These are phyloP conservation scores for Alethe diademata DNA, from an alignment of 2,113 vertebrate species.

Conservation along the genomic window DNA sequence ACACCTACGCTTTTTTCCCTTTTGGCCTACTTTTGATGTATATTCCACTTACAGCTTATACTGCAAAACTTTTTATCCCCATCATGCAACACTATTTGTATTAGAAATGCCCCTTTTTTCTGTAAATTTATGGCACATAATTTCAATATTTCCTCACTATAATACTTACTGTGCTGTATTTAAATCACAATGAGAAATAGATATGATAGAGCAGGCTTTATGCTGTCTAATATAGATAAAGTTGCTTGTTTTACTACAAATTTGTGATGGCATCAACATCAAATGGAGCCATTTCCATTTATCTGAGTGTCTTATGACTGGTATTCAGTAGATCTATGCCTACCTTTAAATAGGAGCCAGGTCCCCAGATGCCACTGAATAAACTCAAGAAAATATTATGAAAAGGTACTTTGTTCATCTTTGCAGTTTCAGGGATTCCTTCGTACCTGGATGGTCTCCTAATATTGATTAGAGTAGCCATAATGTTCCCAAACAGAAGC, in stretches of 20 bases:
- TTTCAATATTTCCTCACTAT: not conserved
- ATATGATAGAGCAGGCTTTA: not conserved
- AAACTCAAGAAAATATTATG: not conserved
- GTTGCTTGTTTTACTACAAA: not conserved
- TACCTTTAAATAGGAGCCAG: not conserved
- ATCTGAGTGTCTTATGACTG: not conserved
- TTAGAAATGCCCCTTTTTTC: not conserved
- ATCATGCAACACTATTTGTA: not conserved
- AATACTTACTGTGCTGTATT: not conserved
- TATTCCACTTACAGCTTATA: not conserved
- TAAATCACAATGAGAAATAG: not conserved
- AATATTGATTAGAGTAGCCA: not conserved
- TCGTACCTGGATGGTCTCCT: not conserved
- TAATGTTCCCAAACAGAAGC: not conserved
- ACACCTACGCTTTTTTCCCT: not conserved
- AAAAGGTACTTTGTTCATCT: not conserved
- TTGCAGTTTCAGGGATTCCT: not conserved
- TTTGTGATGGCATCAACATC: not conserved
- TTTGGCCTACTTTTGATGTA: constrained; percentile 13
- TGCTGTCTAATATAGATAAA: not conserved
- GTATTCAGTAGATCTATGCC: not conserved
- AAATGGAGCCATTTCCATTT: not conserved
- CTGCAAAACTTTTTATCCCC: not conserved
- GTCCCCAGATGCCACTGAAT: not conserved
- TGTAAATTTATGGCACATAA: not conserved